These are phyloP conservation scores for Melieria crassipennis DNA, from an alignment of 2,888 invertebrate species.

Conservation along the genomic window DNA sequence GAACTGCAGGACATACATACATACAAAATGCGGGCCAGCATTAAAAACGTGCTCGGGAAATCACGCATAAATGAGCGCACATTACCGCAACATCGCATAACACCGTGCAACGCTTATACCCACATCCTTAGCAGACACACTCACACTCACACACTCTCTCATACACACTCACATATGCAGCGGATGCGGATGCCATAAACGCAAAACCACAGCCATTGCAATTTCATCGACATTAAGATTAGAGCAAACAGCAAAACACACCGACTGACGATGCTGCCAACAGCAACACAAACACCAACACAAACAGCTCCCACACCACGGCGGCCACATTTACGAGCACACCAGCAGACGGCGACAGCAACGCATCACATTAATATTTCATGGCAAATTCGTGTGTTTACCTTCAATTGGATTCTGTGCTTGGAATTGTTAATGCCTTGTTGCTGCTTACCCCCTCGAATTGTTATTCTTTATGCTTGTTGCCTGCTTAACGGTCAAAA, in stretches of 20 bases:
- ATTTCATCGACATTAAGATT: conserved; percentile 27
- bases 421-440: conserved; percentile 47
- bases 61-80: conserved; percentile 26
- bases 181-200: no score
- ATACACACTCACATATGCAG: not conserved
- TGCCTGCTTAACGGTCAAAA: no score
- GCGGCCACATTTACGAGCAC: not conserved
- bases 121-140: not conserved
- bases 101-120: not conserved
- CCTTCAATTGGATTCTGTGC: conserved; percentile 57
- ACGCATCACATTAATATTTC: conserved; percentile 54
- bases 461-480: no score
- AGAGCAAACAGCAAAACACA: conserved; percentile 2
- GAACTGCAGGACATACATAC: not conserved
- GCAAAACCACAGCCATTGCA: conserved; percentile 20
- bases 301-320: not conserved
- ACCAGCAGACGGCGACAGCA: conserved; percentile 38
- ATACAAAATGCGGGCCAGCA: not conserved
- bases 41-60: conserved; percentile 17
- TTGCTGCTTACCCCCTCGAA: conserved; percentile 6
- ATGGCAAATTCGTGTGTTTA: conserved; percentile 56
- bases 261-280: not conserved
- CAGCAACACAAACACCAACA: not conserved
- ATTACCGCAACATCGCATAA: not conserved
- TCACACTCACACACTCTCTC: not conserved